Evolutionary conservation across 2,797 vertebrate genomes (phyloP).

Genomic region (Euthynnus affinis): DNA sequence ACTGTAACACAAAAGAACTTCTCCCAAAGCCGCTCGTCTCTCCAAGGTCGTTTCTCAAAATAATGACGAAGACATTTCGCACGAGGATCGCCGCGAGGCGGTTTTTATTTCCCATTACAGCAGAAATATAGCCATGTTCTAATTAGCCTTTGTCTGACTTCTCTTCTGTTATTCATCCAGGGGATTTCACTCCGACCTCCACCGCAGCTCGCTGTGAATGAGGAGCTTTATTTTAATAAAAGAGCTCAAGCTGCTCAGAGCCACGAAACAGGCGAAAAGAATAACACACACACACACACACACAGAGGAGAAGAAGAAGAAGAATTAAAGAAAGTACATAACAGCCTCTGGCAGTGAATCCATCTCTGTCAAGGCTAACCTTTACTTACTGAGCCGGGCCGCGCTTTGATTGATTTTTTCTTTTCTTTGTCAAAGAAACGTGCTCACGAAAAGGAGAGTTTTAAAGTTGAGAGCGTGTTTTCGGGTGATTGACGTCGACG

Average conservation of each 20-base stretch:
- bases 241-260: constrained; percentile 35
- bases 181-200: constrained; percentile 25
- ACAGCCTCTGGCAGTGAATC: constrained; percentile 58
- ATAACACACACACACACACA: constrained; percentile 8
- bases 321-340: constrained; percentile 68
- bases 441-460: constrained; percentile 24
- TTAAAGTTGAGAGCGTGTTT: constrained; percentile 24
- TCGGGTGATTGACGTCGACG: constrained; percentile 9
- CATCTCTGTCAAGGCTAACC: constrained; percentile 53
- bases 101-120: constrained; percentile 71
- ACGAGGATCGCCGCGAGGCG: constrained; percentile 32
- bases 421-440: not conserved
- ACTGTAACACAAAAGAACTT: constrained; percentile 20
- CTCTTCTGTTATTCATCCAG: constrained; percentile 56
- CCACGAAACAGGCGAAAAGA: constrained; percentile 12
- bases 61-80: constrained; percentile 47
- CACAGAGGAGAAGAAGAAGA: constrained; percentile 16
- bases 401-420: constrained; percentile 28
- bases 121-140: constrained; percentile 66
- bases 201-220: not conserved
- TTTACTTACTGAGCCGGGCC: constrained; percentile 52
- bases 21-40: constrained; percentile 11
- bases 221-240: constrained; percentile 72
- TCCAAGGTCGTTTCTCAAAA: constrained; percentile 64
- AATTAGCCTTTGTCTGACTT: constrained; percentile 76